These are phyloP conservation scores for Apotomis capreana DNA, from an alignment of 2,888 invertebrate species.

Conservation along the genomic window DNA sequence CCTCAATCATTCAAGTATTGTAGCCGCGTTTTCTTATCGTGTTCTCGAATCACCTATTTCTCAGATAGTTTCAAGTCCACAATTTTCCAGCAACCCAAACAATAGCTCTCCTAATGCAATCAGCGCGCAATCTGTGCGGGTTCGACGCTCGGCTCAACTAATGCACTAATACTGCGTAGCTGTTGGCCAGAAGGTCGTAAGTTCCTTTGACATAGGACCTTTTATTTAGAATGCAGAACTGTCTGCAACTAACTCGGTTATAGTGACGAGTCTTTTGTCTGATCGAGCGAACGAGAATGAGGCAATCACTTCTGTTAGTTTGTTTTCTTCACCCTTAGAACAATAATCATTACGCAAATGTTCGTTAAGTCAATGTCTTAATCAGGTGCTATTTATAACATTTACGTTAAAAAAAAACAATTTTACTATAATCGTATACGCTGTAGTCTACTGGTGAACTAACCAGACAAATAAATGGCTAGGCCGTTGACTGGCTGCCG, in stretches of 20 bases:
- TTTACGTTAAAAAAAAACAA: too few species aligned
- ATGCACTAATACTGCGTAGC: slow-evolving; percentile 11
- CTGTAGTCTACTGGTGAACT: too few species aligned
- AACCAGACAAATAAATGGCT: too few species aligned
- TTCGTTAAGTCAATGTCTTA: too few species aligned
- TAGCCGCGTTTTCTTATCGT: too few species aligned
- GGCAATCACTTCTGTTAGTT: too few species aligned
- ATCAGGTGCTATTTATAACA: too few species aligned
- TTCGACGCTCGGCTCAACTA: slow-evolving; percentile 46
- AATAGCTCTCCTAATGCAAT: slow-evolving; percentile 47
- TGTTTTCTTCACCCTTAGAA: too few species aligned
- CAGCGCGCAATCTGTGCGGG: slow-evolving; percentile 48
- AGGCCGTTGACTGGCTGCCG: too few species aligned
- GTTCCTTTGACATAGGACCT: neutral
- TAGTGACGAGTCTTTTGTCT: neutral
- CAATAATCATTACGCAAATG: too few species aligned
- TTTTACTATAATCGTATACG: too few species aligned
- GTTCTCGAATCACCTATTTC: neutral
- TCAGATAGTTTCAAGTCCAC: neutral
- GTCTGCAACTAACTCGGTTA: neutral
- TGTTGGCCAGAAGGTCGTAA: neutral
- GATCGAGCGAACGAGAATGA: neutral
- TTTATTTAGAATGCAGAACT: slow-evolving; percentile 21
- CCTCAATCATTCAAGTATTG: too few species aligned
- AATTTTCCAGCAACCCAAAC: neutral